These are phyloP conservation scores for Phaetusa simplex DNA, from an alignment of 2,113 vertebrate genomes.

Conservation along the genomic window DNA sequence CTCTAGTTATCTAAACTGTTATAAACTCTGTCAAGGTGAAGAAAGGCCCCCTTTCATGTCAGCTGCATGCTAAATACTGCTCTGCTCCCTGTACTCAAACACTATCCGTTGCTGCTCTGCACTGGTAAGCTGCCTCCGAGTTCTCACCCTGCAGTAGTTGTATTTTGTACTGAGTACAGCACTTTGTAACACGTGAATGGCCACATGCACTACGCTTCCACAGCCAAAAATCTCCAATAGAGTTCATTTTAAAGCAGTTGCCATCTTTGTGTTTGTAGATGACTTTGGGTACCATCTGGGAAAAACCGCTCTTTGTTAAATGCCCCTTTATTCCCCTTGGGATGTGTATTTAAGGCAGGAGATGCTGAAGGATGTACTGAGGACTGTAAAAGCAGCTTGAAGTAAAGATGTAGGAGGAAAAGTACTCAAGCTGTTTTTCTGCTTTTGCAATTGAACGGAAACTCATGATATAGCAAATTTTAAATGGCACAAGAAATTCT, in stretches of 20 bases:
- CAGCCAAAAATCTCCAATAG: background rate
- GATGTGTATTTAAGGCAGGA: constrained; percentile 36
- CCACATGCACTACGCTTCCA: background rate
- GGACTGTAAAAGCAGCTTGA: constrained; percentile 55
- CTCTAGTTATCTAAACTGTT: constrained; percentile 40
- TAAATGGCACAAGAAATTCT: constrained; percentile 52
- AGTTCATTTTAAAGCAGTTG: constrained; percentile 15
- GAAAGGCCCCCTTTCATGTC: constrained; percentile 10
- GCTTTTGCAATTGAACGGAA: constrained; percentile 63
- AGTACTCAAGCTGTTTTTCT: constrained; percentile 67
- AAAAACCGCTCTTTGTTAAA: constrained; percentile 17
- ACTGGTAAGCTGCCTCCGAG: background rate
- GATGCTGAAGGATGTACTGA: constrained; percentile 49
- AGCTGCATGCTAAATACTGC: background rate
- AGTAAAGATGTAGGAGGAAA: constrained; percentile 64
- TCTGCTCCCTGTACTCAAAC: background rate
- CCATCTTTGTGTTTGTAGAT: background rate
- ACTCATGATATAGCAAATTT: constrained; percentile 63
- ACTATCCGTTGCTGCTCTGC: background rate
- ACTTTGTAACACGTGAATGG: background rate
- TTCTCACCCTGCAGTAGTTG: background rate
- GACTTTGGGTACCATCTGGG: constrained; percentile 37
- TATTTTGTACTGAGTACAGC: background rate
- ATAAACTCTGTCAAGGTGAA: background rate
- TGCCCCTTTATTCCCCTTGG: constrained; percentile 29